Evolutionary conservation across 2,888 invertebrate genomes (phyloP).

Genomic region (Troglohyphantes excavatus): DNA sequence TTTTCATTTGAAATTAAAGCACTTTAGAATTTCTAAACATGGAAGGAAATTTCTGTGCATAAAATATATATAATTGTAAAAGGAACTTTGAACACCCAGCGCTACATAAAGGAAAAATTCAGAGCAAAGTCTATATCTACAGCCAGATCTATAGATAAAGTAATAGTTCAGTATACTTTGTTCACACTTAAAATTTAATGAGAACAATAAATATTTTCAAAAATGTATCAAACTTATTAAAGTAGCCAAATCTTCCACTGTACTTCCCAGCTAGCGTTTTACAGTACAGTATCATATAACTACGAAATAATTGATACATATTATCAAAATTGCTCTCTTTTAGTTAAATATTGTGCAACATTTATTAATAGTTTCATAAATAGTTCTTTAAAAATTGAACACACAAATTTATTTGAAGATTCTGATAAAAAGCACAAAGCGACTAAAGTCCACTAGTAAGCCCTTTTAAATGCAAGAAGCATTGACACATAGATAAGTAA

Average conservation of each 20-base stretch:
- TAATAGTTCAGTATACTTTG: conserved; percentile 17
- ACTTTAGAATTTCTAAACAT: conserved; percentile 12
- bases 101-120: neutral
- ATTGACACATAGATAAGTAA: neutral
- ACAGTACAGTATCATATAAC: conserved; percentile 60
- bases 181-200: conserved; percentile 11
- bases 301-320: conserved; percentile 54
- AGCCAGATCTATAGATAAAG: too few relatives aligned
- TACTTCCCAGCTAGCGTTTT: conserved; percentile 57
- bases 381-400: neutral
- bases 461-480: conserved; percentile 5
- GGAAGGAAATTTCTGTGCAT: conserved; percentile 43
- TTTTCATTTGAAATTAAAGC: conserved; percentile 17
- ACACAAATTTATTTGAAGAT: neutral
- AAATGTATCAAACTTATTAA: conserved; percentile 33
- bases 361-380: too few relatives aligned
- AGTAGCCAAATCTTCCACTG: conserved; percentile 53
- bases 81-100: neutral
- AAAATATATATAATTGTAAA: conserved; percentile 4
- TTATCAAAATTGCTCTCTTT: neutral
- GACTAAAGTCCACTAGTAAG: neutral
- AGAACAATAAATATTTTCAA: neutral
- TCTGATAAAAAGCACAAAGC: neutral
- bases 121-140: too few relatives aligned
- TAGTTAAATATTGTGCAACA: neutral